These are phyloP conservation scores for Folsomia manolachei DNA, from an alignment of 2,888 invertebrate species.

Conservation along the genomic window DNA sequence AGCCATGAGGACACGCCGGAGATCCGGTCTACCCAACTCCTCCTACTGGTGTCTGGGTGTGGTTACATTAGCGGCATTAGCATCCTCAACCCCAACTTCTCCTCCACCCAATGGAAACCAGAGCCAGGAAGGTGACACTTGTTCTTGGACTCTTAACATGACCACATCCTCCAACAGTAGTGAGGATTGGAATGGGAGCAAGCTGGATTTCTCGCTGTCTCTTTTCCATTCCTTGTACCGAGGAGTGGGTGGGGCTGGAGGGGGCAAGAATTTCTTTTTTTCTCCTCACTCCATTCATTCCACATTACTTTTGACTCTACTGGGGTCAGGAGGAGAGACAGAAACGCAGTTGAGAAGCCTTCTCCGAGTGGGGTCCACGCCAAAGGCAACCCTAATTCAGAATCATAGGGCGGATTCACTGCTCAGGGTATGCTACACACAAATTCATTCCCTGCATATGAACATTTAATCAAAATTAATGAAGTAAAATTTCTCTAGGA, in stretches of 20 bases:
- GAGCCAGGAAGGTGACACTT: too few relatives aligned
- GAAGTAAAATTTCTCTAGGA: conserved; percentile 35
- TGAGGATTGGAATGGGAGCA: conserved; percentile 17
- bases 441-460: too few relatives aligned
- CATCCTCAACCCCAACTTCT: too few relatives aligned
- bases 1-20: too few relatives aligned
- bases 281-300: conserved; percentile 84
- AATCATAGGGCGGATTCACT: conserved; percentile 71
- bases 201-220: conserved; percentile 44
- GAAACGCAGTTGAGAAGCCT: conserved; percentile 65
- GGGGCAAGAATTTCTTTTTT: conserved; percentile 69
- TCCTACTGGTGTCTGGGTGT: too few relatives aligned
- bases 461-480: too few relatives aligned
- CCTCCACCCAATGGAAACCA: too few relatives aligned
- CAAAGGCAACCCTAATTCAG: conserved; percentile 68
- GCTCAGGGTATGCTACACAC: too few relatives aligned
- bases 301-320: conserved; percentile 73
- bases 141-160: too few relatives aligned
- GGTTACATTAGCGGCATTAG: too few relatives aligned
- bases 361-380: conserved; percentile 60
- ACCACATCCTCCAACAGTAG: too few relatives aligned
- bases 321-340: conserved; percentile 70
- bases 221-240: conserved; percentile 47
- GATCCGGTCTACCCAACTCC: too few relatives aligned
- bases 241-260: conserved; percentile 37